Conservation (phyloP, 53 echinoderm and acorn worm genomes). For the Henricia sp. region DNA sequence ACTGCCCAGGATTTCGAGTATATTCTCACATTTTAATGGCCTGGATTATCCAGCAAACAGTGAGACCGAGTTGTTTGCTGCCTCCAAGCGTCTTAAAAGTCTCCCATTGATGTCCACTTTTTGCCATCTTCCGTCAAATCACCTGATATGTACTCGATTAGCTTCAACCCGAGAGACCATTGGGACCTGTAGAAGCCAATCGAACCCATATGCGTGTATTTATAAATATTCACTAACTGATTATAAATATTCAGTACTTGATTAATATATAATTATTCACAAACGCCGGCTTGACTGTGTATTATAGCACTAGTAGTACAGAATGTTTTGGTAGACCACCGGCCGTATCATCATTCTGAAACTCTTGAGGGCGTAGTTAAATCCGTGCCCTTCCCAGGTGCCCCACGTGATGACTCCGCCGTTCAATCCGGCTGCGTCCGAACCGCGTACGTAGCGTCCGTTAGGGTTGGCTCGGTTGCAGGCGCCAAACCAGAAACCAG, state of each 20-base stretch:
- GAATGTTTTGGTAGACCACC: conserved; percentile 7
- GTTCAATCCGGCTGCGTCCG: conserved; percentile 72
- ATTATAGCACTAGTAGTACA: conserved; percentile 17
- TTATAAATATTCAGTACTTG: background rate
- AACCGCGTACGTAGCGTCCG: conserved; percentile 71
- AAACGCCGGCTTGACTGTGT: background rate
- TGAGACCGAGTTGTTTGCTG: too few species aligned
- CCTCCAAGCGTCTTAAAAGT: too few species aligned
- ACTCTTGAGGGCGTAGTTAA: conserved; percentile 79
- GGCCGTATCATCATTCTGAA: conserved; percentile 94
- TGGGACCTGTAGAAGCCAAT: too few species aligned
- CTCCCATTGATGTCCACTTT: too few species aligned
- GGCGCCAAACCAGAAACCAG: conserved; percentile 92
- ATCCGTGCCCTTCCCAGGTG: conserved; percentile 78
- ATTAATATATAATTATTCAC: background rate
- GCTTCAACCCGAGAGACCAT: too few species aligned
- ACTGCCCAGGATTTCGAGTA: too few species aligned
- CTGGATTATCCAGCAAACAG: too few species aligned
- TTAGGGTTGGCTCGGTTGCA: conserved; percentile 95
- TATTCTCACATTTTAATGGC: too few species aligned
- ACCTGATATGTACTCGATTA: background rate
- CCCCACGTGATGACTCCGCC: conserved; percentile 95
- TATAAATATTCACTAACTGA: background rate
- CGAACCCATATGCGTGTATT: background rate
- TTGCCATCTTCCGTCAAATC: too few species aligned